These are phyloP conservation scores for Mesembrinibis cayennensis DNA, from an alignment of 2,113 vertebrate species.

Conservation along the genomic window DNA sequence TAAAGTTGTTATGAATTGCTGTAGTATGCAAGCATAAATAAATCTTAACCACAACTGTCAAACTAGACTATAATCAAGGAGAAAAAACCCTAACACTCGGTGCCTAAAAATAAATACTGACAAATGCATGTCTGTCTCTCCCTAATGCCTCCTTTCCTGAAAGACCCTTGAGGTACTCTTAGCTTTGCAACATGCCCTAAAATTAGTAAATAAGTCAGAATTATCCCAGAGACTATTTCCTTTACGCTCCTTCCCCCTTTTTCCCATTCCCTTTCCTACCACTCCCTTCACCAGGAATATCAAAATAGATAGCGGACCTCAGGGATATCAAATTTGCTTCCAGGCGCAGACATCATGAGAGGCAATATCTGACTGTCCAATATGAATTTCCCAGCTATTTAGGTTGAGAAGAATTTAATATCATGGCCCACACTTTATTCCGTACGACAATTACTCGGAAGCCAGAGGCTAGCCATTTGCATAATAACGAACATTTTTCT, in stretches of 20 bases:
- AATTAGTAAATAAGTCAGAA: neutral
- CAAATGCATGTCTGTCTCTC: neutral
- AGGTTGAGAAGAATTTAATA: constrained; percentile 2
- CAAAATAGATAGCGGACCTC: neutral
- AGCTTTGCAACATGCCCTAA: neutral
- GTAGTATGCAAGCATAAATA: neutral
- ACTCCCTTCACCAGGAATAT: neutral
- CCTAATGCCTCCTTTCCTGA: neutral
- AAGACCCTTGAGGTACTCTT: neutral
- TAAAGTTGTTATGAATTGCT: neutral
- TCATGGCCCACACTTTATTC: neutral
- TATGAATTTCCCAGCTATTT: neutral
- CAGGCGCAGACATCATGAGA: neutral
- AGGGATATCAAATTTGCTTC: neutral
- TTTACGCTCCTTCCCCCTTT: neutral
- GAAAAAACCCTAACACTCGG: neutral
- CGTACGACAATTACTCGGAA: constrained; percentile 14
- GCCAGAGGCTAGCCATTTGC: constrained; percentile 31
- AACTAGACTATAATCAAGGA: neutral
- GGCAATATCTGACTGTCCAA: neutral
- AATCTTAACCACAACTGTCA: neutral
- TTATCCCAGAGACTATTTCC: neutral
- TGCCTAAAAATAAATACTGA: constrained; percentile 18
- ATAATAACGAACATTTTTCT: constrained; percentile 39
- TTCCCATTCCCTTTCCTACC: neutral